Base-by-base conservation (phyloP, 2,797 vertebrate species). In the Telmatherina bonti region DNA sequence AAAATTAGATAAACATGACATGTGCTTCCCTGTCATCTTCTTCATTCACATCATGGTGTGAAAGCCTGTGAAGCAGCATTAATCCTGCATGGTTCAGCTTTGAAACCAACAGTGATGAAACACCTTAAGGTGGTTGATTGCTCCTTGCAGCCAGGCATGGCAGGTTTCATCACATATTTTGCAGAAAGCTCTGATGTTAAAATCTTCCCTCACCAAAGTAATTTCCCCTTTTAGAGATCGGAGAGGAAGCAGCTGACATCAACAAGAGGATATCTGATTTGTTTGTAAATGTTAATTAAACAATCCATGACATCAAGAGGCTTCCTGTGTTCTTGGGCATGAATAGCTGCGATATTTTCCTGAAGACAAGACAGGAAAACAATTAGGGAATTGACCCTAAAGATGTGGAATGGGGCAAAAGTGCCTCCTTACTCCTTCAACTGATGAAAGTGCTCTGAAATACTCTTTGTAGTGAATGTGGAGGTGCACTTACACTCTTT, bases 151-250 rank as follows among this genome's bases (percentile, higher is more conserved):
- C 47, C 27, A 47, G n/a, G 13, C 26, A 27, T 55, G 53, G 67
- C 72, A 43, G 68, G 70, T 76, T 82, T 80, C 78, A 76, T 68
- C 68, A 61, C 51, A 67, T 56, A 38, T 63, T 66, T 66, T 54
- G 35, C 36, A 62, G 49, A 59, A 63, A 77, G 70, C 62, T 12
- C 56, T 5, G 4, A 35, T 67, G 31, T 52, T 27, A 27, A 81
- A 65, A 54, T 63, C n/a, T 61, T 53, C 31, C 45, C 35, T 70
- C 58, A 66, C 15, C 26, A 10, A 15, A 57, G 3, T 27, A 5
- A 66, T 58, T 63, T 29, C 18, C 63, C 51, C 16, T 47, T 33
- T 70, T 15, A 0, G 49, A 49, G 33, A 66, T 70, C 52, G 24
- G 43, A 67, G 20, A 55, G 38, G 45, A 24, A 31, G 22, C 26